Evolutionary conservation across 2,113 vertebrate species (phyloP).

Genomic region (Muntiacus muntjak): DNA sequence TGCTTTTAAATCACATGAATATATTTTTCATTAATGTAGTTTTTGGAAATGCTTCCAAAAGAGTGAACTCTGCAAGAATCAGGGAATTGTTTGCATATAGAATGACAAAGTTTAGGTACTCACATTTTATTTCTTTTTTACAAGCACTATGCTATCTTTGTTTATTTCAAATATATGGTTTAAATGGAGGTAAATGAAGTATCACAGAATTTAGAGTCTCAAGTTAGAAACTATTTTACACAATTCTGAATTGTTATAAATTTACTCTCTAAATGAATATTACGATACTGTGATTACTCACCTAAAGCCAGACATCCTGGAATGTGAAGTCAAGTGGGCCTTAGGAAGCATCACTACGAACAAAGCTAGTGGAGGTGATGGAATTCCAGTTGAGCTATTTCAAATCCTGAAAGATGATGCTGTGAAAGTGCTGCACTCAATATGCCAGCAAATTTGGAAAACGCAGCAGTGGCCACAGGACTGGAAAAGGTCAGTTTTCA

Average conservation of each 20-base stretch:
- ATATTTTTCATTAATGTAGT: not conserved
- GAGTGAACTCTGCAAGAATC: not conserved
- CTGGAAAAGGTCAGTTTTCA: too few species aligned
- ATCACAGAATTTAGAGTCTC: not conserved
- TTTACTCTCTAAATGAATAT: not conserved
- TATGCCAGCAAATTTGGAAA: too few species aligned
- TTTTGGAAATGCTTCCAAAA: slow-evolving; percentile 18
- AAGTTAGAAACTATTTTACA: not conserved
- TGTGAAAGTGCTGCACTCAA: too few species aligned
- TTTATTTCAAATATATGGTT: not conserved
- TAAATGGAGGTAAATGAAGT: not conserved
- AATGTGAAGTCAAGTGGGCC: too few species aligned
- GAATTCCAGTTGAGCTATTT: too few species aligned
- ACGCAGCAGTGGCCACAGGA: too few species aligned
- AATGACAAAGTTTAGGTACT: not conserved
- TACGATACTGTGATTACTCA: too few species aligned
- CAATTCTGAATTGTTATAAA: not conserved
- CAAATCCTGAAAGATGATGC: too few species aligned
- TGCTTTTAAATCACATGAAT: not conserved
- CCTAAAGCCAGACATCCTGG: too few species aligned
- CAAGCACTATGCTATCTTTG: not conserved
- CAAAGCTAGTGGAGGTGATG: too few species aligned
- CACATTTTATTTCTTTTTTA: not conserved
- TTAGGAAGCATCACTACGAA: too few species aligned
- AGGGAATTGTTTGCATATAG: not conserved